Percentiles rank a stretch among this genome's conserved stretches.
phyloP scores from a whole-genome alignment of 2,888 invertebrate genomes.

The Stomorhina lunata region DNA sequence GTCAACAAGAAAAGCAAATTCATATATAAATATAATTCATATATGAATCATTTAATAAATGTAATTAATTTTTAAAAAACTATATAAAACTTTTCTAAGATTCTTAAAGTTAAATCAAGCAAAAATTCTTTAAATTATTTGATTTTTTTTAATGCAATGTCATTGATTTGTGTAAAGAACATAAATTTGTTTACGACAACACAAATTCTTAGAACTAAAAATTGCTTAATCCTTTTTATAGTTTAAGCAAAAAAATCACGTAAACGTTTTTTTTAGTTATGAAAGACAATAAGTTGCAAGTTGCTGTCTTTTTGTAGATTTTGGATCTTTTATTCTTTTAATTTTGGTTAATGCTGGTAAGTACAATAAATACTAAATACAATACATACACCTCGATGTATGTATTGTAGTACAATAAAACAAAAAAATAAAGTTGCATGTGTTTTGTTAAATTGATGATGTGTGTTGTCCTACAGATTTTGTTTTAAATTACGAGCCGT shows the following conservation, averaged over 20 bases:
- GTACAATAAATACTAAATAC: slow-evolving; percentile 3
- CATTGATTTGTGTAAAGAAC: background rate
- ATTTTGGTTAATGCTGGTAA: slow-evolving; percentile 32
- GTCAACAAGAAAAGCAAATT: too few species aligned
- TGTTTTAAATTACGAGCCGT: slow-evolving; percentile 26
- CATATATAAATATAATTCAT: too few species aligned
- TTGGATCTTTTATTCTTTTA: background rate
- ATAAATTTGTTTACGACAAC: background rate
- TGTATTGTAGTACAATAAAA: background rate
- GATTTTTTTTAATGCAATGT: background rate
- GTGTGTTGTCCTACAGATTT: slow-evolving; percentile 25
- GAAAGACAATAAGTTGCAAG: slow-evolving; percentile 45
- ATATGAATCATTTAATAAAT: too few species aligned
- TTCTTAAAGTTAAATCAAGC: too few species aligned
- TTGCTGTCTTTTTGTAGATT: background rate
- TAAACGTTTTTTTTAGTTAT: slow-evolving; percentile 32
- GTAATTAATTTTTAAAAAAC: too few species aligned
- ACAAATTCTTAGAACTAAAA: slow-evolving; percentile 8
- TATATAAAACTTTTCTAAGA: too few species aligned
- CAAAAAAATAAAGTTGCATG: slow-evolving; percentile 36
- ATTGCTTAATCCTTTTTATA: slow-evolving; percentile 8
- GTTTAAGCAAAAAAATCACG: slow-evolving; percentile 34
- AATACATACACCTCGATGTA: slow-evolving; percentile 1
- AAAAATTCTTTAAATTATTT: too few species aligned
- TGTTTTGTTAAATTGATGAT: slow-evolving; percentile 46